Conservation (phyloP, 2,797 vertebrate species). For the Atherinosoma microstoma region DNA sequence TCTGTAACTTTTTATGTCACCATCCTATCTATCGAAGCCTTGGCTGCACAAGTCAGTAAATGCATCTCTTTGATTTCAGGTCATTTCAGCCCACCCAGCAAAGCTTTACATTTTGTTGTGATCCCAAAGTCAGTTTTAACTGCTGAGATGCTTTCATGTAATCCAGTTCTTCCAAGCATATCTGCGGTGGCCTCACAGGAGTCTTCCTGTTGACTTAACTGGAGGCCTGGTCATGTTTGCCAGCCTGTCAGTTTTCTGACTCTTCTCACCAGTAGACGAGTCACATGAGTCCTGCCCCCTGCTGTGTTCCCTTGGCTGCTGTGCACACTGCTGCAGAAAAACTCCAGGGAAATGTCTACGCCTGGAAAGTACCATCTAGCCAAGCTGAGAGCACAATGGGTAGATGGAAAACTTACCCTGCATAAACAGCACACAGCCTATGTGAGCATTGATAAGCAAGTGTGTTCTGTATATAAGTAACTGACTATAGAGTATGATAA, state of each 20-base stretch:
- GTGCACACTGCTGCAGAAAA: constrained; percentile 42
- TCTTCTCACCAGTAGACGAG: constrained; percentile 53
- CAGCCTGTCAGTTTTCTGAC: constrained; percentile 64
- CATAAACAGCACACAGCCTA: constrained; percentile 40
- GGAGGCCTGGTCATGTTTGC: constrained; percentile 56
- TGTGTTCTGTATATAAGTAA: constrained; percentile 9
- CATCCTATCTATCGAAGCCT: constrained; percentile 18
- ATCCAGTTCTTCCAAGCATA: constrained; percentile 45
- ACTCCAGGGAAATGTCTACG: constrained; percentile 57
- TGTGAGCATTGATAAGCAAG: constrained; percentile 34
- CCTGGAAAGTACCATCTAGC: constrained; percentile 53
- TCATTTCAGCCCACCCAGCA: constrained; percentile 15
- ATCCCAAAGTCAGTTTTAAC: constrained; percentile 42
- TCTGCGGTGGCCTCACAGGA: constrained; percentile 60
- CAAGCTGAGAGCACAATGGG: constrained; percentile 42
- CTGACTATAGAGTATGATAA: constrained; percentile 37
- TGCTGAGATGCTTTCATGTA: constrained; percentile 57
- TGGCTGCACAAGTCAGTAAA: constrained; percentile 2
- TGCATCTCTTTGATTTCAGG: constrained; percentile 31
- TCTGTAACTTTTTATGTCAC: constrained; percentile 32
- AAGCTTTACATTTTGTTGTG: constrained; percentile 26
- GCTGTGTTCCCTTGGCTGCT: constrained; percentile 57
- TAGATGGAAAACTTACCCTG: constrained; percentile 44
- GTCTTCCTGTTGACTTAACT: constrained; percentile 72
- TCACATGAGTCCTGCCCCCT: constrained; percentile 61